Conservation (phyloP, 2,888 invertebrate species). For the Anoplius nigerrimus region DNA sequence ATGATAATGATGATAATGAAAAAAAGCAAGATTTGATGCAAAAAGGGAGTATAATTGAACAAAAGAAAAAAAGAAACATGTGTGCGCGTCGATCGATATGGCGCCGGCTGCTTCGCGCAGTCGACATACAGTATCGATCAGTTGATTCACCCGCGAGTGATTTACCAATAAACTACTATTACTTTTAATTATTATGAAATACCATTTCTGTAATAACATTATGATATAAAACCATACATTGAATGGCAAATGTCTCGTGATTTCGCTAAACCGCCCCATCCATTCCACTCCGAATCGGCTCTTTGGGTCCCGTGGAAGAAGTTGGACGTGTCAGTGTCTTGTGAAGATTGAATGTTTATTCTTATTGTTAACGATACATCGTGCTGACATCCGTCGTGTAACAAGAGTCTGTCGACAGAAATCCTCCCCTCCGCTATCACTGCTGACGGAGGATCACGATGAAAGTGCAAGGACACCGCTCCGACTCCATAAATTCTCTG, state of each 20-base stretch:
- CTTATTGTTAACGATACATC: conserved; percentile 29
- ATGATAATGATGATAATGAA: conserved; percentile 61
- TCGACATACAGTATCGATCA: conserved; percentile 54
- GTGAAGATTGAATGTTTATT: conserved; percentile 42
- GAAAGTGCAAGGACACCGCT: too few relatives aligned
- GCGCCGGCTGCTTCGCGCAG: not conserved
- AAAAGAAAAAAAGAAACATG: conserved; percentile 49
- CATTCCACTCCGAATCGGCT: not conserved
- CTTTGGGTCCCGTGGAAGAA: too few relatives aligned
- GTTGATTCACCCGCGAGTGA: conserved; percentile 67
- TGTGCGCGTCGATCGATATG: conserved; percentile 60
- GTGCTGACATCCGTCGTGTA: not conserved
- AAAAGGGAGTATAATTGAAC: conserved; percentile 51
- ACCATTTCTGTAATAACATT: conserved; percentile 81
- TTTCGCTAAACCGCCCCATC: conserved; percentile 20
- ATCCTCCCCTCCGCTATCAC: not conserved
- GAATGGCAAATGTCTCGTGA: conserved; percentile 63
- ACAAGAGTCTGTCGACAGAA: not conserved
- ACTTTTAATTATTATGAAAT: conserved; percentile 80
- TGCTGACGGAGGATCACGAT: too few relatives aligned
- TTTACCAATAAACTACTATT: conserved; percentile 80
- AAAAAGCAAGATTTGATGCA: conserved; percentile 58
- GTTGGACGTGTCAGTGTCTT: too few relatives aligned
- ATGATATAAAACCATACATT: conserved; percentile 74
- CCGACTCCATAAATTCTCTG: too few relatives aligned